A percentile compares a stretch with the other conserved stretches of the same genome.
These are phyloP conservation scores for Epinotia nisella DNA, from an alignment of 2,888 invertebrate species.

Conservation along the genomic window DNA sequence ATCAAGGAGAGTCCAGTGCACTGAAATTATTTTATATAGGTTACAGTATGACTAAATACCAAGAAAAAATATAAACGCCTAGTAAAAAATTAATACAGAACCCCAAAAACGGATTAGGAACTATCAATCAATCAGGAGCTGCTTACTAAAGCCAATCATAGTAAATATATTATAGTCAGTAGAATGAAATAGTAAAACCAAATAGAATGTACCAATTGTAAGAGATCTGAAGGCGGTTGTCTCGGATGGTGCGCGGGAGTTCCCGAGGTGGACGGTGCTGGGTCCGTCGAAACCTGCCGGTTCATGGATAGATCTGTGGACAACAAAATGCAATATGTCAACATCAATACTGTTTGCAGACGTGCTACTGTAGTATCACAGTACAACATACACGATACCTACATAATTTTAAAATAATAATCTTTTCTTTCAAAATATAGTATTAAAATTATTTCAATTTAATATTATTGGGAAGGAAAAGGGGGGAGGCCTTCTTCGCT, in stretches of 20 bases:
- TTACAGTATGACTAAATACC: neutral
- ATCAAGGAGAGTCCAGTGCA: no score
- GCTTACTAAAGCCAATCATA: neutral
- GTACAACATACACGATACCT: no score
- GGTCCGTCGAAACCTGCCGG: conserved; percentile 74
- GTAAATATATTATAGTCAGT: neutral
- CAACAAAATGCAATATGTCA: conserved; percentile 43
- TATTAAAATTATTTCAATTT: neutral
- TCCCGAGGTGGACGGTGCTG: conserved; percentile 76
- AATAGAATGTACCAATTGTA: conserved; percentile 63
- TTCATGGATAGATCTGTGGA: conserved; percentile 71
- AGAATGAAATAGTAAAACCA: neutral
- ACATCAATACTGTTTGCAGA: no score
- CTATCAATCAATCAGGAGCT: neutral
- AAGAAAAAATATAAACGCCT: neutral
- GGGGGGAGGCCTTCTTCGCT: no score
- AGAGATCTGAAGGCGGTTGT: conserved; percentile 65
- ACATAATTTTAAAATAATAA: neutral
- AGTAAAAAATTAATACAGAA: neutral
- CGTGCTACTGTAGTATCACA: no score
- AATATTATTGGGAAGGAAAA: no score
- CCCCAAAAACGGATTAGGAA: neutral
- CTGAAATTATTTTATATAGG: no score
- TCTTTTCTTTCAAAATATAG: neutral
- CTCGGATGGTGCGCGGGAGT: conserved; percentile 74